phyloP scores from a whole-genome alignment of 1,140 invertebrate species.

The Telenomus remus region DNA sequence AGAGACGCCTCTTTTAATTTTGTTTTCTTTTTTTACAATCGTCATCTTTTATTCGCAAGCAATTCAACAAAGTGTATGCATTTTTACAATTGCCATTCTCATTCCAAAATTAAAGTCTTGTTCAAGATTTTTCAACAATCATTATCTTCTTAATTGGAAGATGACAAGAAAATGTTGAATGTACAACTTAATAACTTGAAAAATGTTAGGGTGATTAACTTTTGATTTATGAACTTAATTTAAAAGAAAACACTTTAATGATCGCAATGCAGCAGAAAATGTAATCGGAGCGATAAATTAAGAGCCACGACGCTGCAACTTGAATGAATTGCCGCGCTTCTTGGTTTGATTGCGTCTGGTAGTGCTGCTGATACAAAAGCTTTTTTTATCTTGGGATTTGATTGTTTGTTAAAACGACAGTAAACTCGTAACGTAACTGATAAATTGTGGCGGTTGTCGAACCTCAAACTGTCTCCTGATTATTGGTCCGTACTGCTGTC shows the following conservation, averaged over 20 bases:
- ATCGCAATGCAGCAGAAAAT: not conserved
- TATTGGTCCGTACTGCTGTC: not conserved
- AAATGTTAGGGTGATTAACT: too few relatives aligned
- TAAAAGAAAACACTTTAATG: constrained; percentile 22
- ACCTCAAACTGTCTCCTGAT: not conserved
- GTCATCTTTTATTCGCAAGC: not conserved
- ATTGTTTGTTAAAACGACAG: not conserved
- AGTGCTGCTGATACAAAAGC: not conserved
- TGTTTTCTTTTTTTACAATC: not conserved
- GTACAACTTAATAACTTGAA: too few relatives aligned
- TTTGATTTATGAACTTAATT: too few relatives aligned
- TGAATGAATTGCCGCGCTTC: too few relatives aligned
- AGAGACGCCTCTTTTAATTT: not conserved
- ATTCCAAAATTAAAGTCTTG: too few relatives aligned
- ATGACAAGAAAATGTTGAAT: too few relatives aligned
- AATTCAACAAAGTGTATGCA: too few relatives aligned
- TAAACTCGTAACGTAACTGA: not conserved
- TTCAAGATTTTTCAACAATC: too few relatives aligned
- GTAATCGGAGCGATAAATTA: constrained; percentile 6
- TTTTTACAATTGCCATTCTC: too few relatives aligned
- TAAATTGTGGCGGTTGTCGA: not conserved
- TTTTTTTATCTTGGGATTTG: not conserved
- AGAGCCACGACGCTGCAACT: not conserved
- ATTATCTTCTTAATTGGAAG: too few relatives aligned
- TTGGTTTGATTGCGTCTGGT: not conserved